phyloP scores from a whole-genome alignment of 2,797 vertebrate species.

The Myiothlypis coronata region DNA sequence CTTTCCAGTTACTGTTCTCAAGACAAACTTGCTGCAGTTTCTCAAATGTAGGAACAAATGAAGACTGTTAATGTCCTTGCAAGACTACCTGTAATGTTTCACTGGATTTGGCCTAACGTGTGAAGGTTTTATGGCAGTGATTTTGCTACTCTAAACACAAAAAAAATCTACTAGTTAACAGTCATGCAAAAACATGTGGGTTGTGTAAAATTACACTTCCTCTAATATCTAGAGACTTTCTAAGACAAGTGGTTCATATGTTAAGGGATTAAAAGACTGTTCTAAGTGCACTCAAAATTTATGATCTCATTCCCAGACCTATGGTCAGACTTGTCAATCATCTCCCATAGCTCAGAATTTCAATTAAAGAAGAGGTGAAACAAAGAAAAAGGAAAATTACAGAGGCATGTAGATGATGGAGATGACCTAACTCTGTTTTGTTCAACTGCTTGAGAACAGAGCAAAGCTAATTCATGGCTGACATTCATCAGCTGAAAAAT shows the following conservation, averaged over 20 bases:
- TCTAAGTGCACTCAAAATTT: constrained; percentile 13
- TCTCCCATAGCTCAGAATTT: not conserved
- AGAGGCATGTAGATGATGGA: not conserved
- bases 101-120: not conserved
- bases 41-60: not conserved
- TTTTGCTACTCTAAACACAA: not conserved
- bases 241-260: not conserved
- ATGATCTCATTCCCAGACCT: constrained; percentile 27
- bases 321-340: constrained; percentile 15
- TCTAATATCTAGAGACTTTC: constrained; percentile 7
- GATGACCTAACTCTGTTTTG: not conserved
- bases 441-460: not conserved
- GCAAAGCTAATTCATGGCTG: not conserved
- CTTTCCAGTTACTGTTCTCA: not conserved
- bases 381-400: not conserved
- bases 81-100: not conserved
- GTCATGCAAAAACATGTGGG: constrained; percentile 3
- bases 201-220: constrained; percentile 31
- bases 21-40: not conserved
- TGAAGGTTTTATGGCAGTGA: not conserved
- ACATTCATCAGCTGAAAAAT: not conserved
- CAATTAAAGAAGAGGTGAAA: not conserved
- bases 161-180: not conserved
- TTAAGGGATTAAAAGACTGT: constrained; percentile 22
- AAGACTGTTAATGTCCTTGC: not conserved